Evolutionary conservation across 2,797 vertebrate genomes (phyloP), one percentile per base, ranked within the genome.

Genomic region (Tamandua tetradactyla): DNA sequence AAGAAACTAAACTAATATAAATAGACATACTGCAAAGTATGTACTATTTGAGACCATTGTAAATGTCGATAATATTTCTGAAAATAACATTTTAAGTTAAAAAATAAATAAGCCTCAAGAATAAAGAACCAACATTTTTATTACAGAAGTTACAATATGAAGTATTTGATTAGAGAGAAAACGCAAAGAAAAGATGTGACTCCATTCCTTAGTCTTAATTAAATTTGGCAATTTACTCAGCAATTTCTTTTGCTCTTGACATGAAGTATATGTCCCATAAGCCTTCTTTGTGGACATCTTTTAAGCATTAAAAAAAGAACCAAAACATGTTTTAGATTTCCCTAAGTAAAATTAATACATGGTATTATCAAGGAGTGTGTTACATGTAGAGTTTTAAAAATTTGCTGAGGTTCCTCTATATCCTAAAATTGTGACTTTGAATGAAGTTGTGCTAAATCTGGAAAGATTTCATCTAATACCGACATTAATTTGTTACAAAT

Each of bases 391-490:
- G 57, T 84, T 78, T 74, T 75, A 72, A 62, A 42, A 82, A 78
- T 71, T 96, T 94, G 64, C 5, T 57, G 7, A 87, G 52, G 20
- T 82, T 79, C 17, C 23, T 85, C 57, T 91, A 1, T 81, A 74
- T 90, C 94, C 90, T 95, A 90, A 95, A 95, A 86, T 91, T 79
- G 25, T 94, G 62, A 93, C 25, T 72, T 84, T 76, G 44, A 95
- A 49, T 91, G 62, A 94, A 68, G n/a, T 37, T 71, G 0, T 84
- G 47, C 94, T 96, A 96, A 95, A 89, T 87, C n/a, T 95, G 23
- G 30, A 69, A 78, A 71, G 17, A 74, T 88, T 93, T 94, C 88
- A 83, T 76, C 20, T 86, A 35, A 84, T 90, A 80, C 18, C 7
- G 25, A 71, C 23, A 76, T 66, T 78, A 83, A 68, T 44, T 80